Evolutionary conservation across 2,113 vertebrate species (phyloP).

Genomic region (Tragelaphus imberbis): DNA sequence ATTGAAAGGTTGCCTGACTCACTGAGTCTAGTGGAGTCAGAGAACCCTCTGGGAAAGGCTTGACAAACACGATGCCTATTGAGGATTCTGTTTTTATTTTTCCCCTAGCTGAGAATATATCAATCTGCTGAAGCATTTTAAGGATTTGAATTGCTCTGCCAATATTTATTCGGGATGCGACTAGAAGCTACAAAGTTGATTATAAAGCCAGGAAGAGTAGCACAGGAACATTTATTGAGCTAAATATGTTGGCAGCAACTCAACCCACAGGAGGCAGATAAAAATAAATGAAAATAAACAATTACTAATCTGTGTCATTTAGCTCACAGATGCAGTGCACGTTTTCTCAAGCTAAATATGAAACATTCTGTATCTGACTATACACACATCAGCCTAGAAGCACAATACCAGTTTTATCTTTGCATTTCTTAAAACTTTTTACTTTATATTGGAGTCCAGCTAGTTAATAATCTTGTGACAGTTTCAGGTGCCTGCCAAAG

Average conservation of each 20-base stretch:
- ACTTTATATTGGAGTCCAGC: background rate
- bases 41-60: background rate
- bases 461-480: background rate
- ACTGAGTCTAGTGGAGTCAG: background rate
- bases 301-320: conserved; percentile 23
- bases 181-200: conserved; percentile 43
- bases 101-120: background rate
- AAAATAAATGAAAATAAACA: conserved; percentile 63
- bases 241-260: conserved; percentile 38
- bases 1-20: background rate
- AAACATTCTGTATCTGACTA: background rate
- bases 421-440: background rate
- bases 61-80: background rate
- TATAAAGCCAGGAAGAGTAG: conserved; percentile 35
- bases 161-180: conserved; percentile 56
- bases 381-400: background rate
- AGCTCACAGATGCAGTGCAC: conserved; percentile 2
- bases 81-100: conserved; percentile 10
- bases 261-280: conserved; percentile 49
- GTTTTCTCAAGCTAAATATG: background rate
- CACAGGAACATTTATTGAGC: conserved; percentile 29
- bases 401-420: background rate
- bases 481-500: background rate
- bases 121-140: conserved; percentile 36
- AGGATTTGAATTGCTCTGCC: conserved; percentile 50